Evolutionary conservation across 2,888 invertebrate species (phyloP).

Genomic region (Rhingia rostrata): DNA sequence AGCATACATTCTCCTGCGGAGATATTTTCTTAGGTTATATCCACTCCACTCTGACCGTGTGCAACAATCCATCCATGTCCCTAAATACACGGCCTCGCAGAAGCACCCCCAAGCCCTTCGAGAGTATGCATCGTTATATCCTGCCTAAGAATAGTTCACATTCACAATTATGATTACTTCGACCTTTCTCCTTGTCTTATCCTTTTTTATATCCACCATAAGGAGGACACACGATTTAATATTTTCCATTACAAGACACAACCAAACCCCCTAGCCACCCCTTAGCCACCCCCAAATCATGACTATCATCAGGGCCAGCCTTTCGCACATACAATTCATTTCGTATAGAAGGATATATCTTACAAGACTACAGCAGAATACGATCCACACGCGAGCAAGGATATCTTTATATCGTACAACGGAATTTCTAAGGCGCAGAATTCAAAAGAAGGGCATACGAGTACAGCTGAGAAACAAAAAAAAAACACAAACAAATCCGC

Average conservation of each 20-base stretch:
- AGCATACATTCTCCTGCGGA: background rate
- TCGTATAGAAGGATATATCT: conserved; percentile 45
- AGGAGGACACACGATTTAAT: conserved; percentile 51
- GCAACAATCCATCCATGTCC: conserved; percentile 30
- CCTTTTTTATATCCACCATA: conserved; percentile 52
- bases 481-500: background rate
- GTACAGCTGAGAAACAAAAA: background rate
- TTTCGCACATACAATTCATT: conserved; percentile 63
- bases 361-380: conserved; percentile 31
- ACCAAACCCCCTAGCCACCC: background rate
- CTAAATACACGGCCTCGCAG: background rate
- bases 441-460: conserved; percentile 41
- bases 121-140: conserved; percentile 46
- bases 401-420: conserved; percentile 47
- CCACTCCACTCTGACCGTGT: conserved; percentile 30
- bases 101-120: background rate
- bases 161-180: conserved; percentile 72
- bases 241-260: conserved; percentile 49
- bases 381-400: conserved; percentile 47
- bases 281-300: background rate
- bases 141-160: conserved; percentile 46
- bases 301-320: conserved; percentile 50
- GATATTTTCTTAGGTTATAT: conserved; percentile 28
- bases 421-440: conserved; percentile 63
- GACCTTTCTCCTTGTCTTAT: conserved; percentile 72